phyloP scores from a whole-genome alignment of 2,888 invertebrate genomes.

The Nymphalis polychloros region DNA sequence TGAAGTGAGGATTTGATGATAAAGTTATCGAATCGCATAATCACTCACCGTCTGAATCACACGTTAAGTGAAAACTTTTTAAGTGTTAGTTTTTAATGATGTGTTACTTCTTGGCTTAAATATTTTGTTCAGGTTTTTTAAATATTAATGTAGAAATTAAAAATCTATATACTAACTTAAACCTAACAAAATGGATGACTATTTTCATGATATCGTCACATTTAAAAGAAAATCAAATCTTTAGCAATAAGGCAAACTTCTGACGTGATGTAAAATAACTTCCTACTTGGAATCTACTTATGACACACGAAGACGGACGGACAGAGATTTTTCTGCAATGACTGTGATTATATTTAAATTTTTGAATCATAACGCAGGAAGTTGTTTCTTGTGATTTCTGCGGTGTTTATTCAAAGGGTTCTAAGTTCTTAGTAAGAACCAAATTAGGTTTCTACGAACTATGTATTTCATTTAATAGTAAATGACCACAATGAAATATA shows the following conservation, averaged over 20 bases:
- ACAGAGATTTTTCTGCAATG: slow-evolving; percentile 72
- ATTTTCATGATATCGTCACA: not conserved
- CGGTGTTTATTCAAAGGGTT: slow-evolving; percentile 36
- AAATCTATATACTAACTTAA: too few species aligned
- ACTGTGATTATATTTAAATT: slow-evolving; percentile 64
- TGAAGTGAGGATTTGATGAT: too few species aligned
- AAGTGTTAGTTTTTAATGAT: too few species aligned
- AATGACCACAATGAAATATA: too few species aligned
- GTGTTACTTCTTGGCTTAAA: too few species aligned
- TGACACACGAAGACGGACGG: slow-evolving; percentile 71
- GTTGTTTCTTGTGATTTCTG: slow-evolving; percentile 47
- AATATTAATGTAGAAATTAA: too few species aligned
- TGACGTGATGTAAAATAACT: slow-evolving; percentile 4
- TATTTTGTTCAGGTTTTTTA: too few species aligned
- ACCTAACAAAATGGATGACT: too few species aligned
- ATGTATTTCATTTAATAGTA: slow-evolving; percentile 21
- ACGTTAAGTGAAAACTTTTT: too few species aligned
- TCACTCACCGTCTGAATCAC: too few species aligned
- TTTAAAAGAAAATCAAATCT: not conserved
- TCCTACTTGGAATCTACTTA: slow-evolving; percentile 32
- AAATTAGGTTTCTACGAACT: slow-evolving; percentile 27
- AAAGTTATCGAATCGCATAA: too few species aligned
- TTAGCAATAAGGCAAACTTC: not conserved
- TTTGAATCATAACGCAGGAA: slow-evolving; percentile 64
- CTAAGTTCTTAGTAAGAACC: slow-evolving; percentile 40